These are phyloP conservation scores for Cavia aperea DNA, from an alignment of 2,113 vertebrate genomes.

Conservation along the genomic window DNA sequence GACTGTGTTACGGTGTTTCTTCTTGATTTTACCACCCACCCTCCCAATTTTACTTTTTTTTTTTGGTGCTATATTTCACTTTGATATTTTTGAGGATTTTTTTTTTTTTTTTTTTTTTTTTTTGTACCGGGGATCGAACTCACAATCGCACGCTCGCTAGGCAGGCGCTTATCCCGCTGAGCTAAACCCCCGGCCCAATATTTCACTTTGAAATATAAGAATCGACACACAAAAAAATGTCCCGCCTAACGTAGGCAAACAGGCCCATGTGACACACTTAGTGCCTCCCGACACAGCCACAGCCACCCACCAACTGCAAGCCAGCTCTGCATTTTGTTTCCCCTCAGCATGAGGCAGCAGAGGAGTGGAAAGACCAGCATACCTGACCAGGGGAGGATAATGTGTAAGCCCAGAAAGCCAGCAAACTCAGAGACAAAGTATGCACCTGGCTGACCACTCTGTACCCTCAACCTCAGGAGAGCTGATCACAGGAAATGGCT, in stretches of 20 bases:
- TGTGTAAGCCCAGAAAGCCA: not conserved
- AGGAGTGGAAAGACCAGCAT: not conserved
- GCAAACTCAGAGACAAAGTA: not conserved
- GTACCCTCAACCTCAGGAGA: not conserved
- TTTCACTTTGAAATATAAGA: constrained; percentile 36
- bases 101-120: not conserved
- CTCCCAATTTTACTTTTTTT: not conserved
- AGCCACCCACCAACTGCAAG: not conserved
- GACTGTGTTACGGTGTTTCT: constrained; percentile 1
- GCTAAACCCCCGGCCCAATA: not conserved
- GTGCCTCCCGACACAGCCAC: too few relatives aligned
- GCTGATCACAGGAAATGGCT: not conserved
- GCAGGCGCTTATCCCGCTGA: too few relatives aligned
- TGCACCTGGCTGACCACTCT: not conserved
- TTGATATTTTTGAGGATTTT: too few relatives aligned
- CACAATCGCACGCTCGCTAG: too few relatives aligned
- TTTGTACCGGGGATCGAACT: too few relatives aligned
- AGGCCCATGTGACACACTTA: not conserved
- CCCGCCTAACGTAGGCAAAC: not conserved
- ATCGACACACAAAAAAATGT: not conserved
- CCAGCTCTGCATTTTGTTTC: not conserved
- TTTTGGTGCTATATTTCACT: too few relatives aligned
- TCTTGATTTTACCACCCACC: not conserved
- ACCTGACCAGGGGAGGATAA: not conserved
- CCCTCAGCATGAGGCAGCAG: not conserved